Evolutionary conservation across 2,113 vertebrate species (phyloP).

Genomic region (Pygoscelis adeliae): DNA sequence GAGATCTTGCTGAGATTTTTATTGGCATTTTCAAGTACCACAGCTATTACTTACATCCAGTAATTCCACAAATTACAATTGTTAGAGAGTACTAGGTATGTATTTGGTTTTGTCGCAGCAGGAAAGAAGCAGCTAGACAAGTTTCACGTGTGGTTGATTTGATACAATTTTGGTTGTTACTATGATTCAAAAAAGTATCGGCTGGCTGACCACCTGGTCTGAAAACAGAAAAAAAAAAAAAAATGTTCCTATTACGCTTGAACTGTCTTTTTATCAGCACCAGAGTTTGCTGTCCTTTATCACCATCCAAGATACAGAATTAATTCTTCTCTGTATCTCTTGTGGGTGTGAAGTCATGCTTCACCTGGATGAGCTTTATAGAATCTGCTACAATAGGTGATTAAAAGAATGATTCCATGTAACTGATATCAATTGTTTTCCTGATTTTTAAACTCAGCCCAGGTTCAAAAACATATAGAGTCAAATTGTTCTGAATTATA

Average conservation of each 20-base stretch:
- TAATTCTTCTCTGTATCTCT: background rate
- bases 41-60: background rate
- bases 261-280: background rate
- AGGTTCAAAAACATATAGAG: background rate
- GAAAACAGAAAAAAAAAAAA: background rate
- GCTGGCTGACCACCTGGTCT: background rate
- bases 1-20: background rate
- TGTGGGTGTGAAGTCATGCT: background rate
- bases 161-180: background rate
- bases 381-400: background rate
- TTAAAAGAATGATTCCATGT: background rate
- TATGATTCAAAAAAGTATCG: background rate
- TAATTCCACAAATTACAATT: background rate
- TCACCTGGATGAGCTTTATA: background rate
- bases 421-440: background rate
- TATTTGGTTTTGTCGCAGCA: background rate
- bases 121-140: background rate
- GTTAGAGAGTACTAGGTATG: background rate
- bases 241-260: fast-evolving
- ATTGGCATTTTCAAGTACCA: background rate
- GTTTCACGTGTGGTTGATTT: background rate
- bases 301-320: background rate
- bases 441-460: background rate
- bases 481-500: background rate
- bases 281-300: background rate